Conservation (phyloP, 2,888 invertebrate genomes). For the Azorinus chamasolen region DNA sequence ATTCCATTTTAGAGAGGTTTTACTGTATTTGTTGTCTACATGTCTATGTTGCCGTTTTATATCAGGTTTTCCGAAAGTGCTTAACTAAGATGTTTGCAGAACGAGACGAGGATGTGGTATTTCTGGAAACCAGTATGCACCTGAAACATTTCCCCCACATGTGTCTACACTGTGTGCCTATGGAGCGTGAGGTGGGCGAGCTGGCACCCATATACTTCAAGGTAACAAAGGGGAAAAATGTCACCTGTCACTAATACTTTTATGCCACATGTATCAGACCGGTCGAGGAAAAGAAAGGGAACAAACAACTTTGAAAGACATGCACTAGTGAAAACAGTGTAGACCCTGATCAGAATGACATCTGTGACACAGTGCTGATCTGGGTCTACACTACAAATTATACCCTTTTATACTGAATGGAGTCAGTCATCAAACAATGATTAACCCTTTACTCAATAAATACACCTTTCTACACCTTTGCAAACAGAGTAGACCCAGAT, state of each 20-base stretch:
- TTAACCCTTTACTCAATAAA: too few species aligned
- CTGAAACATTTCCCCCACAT: conserved; percentile 93
- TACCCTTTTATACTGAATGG: too few species aligned
- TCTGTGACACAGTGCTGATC: too few species aligned
- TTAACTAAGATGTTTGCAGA: conserved; percentile 92
- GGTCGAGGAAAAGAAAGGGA: too few species aligned
- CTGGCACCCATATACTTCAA: conserved; percentile 98
- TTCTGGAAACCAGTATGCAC: conserved; percentile 95
- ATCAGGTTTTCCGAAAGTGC: conserved; percentile 91
- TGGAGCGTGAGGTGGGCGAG: conserved; percentile 94
- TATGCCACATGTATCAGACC: neutral
- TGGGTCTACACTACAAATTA: too few species aligned
- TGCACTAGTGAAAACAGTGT: neutral
- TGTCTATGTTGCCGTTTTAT: neutral
- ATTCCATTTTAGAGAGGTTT: too few species aligned
- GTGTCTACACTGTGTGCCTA: conserved; percentile 95
- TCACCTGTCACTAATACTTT: too few species aligned
- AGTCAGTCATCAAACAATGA: too few species aligned
- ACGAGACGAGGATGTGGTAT: conserved; percentile 92
- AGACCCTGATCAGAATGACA: neutral
- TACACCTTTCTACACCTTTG: too few species aligned
- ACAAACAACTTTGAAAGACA: too few species aligned
- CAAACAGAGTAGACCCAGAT: too few species aligned
- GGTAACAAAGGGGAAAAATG: conserved; percentile 86
- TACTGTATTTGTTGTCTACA: too few species aligned